phyloP scores from a whole-genome alignment of 2,113 vertebrate genomes.

The Salvelinus alpinus region DNA sequence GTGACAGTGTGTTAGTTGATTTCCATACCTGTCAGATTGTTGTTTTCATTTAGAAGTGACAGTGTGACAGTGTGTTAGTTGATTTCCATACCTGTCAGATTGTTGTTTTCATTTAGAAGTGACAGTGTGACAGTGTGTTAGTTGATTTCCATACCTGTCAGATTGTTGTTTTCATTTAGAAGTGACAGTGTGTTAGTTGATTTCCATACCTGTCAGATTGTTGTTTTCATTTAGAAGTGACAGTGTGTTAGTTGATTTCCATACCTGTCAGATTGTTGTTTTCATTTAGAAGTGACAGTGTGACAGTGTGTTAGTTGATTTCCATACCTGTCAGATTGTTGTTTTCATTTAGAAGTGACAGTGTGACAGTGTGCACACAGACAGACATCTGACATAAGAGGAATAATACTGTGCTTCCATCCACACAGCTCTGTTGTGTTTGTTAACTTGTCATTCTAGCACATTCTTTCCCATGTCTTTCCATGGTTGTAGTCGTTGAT shows the following conservation, averaged over 20 bases:
- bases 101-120: background rate
- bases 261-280: background rate
- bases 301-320: background rate
- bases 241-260: background rate
- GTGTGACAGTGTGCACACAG: no score
- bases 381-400: no score
- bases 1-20: background rate
- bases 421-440: no score
- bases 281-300: background rate
- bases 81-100: background rate
- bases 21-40: background rate
- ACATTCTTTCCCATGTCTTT: background rate
- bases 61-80: background rate
- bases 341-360: background rate
- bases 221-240: background rate
- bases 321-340: background rate
- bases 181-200: background rate
- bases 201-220: background rate
- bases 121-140: no score
- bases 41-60: background rate
- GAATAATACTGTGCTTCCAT: no score
- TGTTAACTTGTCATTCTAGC: background rate
- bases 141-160: background rate
- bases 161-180: background rate
- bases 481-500: no score